phyloP scores from a whole-genome alignment of 2,113 vertebrate genomes.

The Vanacampus margaritifer region DNA sequence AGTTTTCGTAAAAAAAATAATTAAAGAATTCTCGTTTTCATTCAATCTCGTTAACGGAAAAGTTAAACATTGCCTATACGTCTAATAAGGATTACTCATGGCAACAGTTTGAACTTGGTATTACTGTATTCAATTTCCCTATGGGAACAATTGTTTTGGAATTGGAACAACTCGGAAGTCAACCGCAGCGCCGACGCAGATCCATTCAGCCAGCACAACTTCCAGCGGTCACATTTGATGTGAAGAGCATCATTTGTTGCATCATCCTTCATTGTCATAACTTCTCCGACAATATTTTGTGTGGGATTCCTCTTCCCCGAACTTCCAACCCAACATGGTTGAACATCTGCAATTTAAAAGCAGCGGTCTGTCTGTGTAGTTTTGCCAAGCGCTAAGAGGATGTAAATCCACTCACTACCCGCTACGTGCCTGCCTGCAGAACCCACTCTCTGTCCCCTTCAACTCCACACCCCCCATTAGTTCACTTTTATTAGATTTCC shows the following conservation, averaged over 20 bases:
- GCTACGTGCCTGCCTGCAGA: constrained; percentile 53
- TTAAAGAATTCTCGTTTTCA: no score
- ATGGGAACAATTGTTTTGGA: no score
- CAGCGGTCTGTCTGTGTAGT: constrained; percentile 65
- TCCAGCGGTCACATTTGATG: constrained; percentile 33
- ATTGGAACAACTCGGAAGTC: background rate
- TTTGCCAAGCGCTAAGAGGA: constrained; percentile 74
- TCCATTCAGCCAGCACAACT: background rate
- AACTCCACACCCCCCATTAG: constrained; percentile 70
- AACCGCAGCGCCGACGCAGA: background rate
- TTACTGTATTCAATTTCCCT: no score
- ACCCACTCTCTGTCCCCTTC: constrained; percentile 61
- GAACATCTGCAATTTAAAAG: constrained; percentile 76
- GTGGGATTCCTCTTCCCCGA: constrained; percentile 51
- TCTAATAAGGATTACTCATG: no score
- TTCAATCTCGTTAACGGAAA: no score
- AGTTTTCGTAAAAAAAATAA: no score
- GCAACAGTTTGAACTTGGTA: no score
- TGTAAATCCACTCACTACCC: constrained; percentile 74
- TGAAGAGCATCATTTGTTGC: constrained; percentile 71
- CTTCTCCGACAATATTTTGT: constrained; percentile 69
- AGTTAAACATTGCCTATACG: no score
- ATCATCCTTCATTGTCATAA: constrained; percentile 69
- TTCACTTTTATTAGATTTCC: constrained; percentile 75
- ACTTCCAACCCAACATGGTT: constrained; percentile 57